Evolutionary conservation across 2,113 vertebrate genomes (phyloP).

Genomic region (Micronisus gabar): DNA sequence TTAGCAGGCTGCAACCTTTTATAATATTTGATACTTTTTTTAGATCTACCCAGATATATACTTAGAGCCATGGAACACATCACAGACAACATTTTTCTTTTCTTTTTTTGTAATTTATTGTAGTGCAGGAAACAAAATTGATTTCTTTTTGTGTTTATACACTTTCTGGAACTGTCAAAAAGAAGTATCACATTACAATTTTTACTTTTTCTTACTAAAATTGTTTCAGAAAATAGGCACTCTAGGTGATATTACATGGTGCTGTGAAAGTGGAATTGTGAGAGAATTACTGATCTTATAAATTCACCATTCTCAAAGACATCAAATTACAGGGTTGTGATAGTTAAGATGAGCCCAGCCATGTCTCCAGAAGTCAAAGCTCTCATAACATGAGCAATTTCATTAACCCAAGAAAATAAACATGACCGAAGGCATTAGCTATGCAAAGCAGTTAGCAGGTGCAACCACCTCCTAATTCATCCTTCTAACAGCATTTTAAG

Average conservation of each 20-base stretch:
- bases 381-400: background rate
- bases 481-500: background rate
- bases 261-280: background rate
- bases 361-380: background rate
- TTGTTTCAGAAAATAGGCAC: background rate
- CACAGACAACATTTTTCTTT: background rate
- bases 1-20: background rate
- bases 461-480: background rate
- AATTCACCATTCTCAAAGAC: background rate
- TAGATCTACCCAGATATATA: background rate
- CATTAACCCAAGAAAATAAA: background rate
- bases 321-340: background rate
- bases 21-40: background rate
- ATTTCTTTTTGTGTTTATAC: background rate
- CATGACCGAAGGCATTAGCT: background rate
- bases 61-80: background rate
- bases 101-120: conserved; percentile 21
- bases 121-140: background rate
- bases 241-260: background rate
- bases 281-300: background rate
- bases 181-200: background rate
- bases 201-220: background rate
- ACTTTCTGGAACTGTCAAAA: background rate
- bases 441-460: background rate
- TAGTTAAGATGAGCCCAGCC: background rate